Evolutionary conservation across 2,797 vertebrate genomes (phyloP).

Genomic region (Alosa sapidissima): DNA sequence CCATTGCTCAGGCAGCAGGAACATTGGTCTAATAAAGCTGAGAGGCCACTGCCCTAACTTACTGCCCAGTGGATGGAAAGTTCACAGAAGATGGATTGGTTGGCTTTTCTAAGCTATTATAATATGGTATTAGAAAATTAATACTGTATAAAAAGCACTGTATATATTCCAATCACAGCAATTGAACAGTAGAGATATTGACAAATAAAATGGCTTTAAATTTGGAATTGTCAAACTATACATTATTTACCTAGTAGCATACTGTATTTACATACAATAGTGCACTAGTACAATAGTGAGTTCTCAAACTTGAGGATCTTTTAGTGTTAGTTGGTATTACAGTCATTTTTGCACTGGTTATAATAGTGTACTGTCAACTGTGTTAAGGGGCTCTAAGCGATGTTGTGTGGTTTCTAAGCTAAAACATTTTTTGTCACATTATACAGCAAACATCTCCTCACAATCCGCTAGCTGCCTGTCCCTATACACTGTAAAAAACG

Average conservation of each 20-base stretch:
- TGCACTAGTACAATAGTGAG: not conserved
- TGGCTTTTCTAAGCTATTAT: not conserved
- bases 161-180: not conserved
- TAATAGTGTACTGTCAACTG: not conserved
- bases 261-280: not conserved
- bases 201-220: not conserved
- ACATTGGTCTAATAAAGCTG: not conserved
- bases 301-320: not conserved
- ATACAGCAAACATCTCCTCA: no score
- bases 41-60: not conserved
- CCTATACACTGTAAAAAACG: no score
- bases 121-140: not conserved
- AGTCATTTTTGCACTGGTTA: not conserved
- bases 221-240: not conserved
- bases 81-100: not conserved
- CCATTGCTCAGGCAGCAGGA: not conserved
- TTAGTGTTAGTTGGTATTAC: not conserved
- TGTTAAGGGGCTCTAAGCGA: not conserved
- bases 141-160: not conserved
- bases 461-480: no score
- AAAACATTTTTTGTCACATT: no score
- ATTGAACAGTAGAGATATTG: not conserved
- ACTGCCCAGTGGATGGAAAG: not conserved
- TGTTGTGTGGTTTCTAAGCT: no score
- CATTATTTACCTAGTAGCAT: not conserved